Evolutionary conservation across 2,888 invertebrate genomes (phyloP), one percentile per base, ranked within the genome.

Genomic region (Dryadula phaetusa): DNA sequence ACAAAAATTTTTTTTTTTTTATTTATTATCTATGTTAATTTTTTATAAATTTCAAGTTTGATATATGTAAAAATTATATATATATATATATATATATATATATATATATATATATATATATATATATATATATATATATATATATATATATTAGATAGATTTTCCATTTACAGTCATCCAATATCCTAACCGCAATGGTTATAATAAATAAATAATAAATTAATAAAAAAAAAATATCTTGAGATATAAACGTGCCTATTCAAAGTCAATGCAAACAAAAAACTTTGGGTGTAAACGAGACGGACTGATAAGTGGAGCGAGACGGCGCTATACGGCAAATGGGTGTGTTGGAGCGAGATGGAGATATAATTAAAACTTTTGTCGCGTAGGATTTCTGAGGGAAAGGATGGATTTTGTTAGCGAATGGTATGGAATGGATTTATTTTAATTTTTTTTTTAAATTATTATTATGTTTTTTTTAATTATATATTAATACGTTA

Each of bases 321-420:
- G 74, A 73, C 37, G 8, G 37, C 10, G 16, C 6, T 64, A 76
- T 67, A 74, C 69, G 72, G 52, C 69, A 71, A 67, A 65, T 56
- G 12, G 3, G 5, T n/a, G 70, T 12, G 88, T 66, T 74, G 0
- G 82, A 88, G 70, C 1, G 83, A 74, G 86, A 86, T 40, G 63
- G 83, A 70, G 75, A 90, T 92, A 92, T 90, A 91, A 91, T 92
- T 90, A 92, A 92, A 92, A 92, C 86, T 92, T 91, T 92, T 90
- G 90, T 91, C 91, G 91, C 89, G 86, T 87, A 81, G 84, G 86
- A 86, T 89, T 88, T 86, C 85, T 80, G 86, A 87, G 89, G 89
- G 88, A 86, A 87, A 84, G 83, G 85, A 83, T 82, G 82, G 82
- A 69, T 69, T 70, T 58, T 82, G 53, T 75, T 72, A 80, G 14